A percentile compares a stretch with the other conserved stretches of the same genome.
Conservation (phyloP, 2,797 vertebrate species). For the Rhadinocentrus ornatus region DNA sequence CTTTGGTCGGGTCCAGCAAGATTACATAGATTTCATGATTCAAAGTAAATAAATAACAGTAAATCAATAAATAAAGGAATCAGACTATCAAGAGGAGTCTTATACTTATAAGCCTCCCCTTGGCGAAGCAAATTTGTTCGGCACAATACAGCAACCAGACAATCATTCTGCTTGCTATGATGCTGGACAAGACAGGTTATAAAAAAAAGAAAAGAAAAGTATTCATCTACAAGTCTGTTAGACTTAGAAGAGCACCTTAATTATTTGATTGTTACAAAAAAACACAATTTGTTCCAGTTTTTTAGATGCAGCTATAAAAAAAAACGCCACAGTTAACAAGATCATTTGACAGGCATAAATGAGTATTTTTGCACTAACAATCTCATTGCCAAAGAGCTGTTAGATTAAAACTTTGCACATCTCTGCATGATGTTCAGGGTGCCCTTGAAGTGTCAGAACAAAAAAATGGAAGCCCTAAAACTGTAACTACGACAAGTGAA, state of each 20-base stretch:
- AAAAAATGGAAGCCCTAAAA: neutral
- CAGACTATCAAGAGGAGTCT: too few relatives aligned
- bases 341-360: neutral
- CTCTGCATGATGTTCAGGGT: neutral
- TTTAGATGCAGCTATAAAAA: neutral
- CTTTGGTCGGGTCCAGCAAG: too few relatives aligned
- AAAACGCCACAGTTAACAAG: neutral
- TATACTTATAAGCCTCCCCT: too few relatives aligned
- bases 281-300: neutral
- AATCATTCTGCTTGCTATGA: too few relatives aligned
- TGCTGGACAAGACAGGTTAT: too few relatives aligned
- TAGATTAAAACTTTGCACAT: neutral
- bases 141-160: too few relatives aligned
- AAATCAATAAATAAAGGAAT: too few relatives aligned
- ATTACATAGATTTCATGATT: too few relatives aligned
- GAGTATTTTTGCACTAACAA: neutral
- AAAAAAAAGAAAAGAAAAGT: too few relatives aligned
- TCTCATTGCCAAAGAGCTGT: neutral
- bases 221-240: neutral
- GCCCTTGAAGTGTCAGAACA: neutral
- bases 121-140: too few relatives aligned
- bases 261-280: neutral
- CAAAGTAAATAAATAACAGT: too few relatives aligned
- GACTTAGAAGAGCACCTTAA: neutral
- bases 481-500: neutral